Percentiles rank a stretch among this genome's conserved stretches.
Conservation (phyloP, 2,113 vertebrate species). For the Peromyscus polionotus region DNA sequence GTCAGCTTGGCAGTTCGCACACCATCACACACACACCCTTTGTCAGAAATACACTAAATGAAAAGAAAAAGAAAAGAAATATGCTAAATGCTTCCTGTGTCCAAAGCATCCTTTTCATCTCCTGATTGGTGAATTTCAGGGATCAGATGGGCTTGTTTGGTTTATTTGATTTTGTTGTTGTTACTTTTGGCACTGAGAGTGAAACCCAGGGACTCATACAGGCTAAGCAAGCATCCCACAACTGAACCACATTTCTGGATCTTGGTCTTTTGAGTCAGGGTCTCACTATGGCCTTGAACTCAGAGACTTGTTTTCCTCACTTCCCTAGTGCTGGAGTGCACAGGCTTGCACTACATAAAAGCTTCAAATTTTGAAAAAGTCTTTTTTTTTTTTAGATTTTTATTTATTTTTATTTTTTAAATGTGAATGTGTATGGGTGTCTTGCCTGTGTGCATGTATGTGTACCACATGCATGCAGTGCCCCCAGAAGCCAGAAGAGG, state of each 20-base stretch:
- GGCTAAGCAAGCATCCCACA: not conserved
- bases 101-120: too few species aligned
- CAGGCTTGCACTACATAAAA: too few species aligned
- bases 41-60: not conserved
- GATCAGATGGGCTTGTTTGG: too few species aligned
- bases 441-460: not conserved
- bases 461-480: not conserved
- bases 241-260: not conserved
- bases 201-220: not conserved
- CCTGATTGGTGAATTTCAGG: not conserved
- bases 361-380: not conserved
- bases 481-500: not conserved
- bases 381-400: too few species aligned
- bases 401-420: not conserved
- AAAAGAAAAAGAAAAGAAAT: not conserved
- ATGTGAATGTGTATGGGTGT: not conserved
- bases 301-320: not conserved
- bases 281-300: not conserved
- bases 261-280: not conserved
- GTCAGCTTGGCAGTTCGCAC: not conserved
- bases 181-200: not conserved
- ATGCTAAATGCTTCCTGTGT: not conserved
- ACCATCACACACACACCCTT: not conserved
- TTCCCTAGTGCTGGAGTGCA: not conserved
- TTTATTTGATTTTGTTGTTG: not conserved